These are phyloP conservation scores for Eurytoma adleriae DNA, from an alignment of 2,888 invertebrate species.

Conservation along the genomic window DNA sequence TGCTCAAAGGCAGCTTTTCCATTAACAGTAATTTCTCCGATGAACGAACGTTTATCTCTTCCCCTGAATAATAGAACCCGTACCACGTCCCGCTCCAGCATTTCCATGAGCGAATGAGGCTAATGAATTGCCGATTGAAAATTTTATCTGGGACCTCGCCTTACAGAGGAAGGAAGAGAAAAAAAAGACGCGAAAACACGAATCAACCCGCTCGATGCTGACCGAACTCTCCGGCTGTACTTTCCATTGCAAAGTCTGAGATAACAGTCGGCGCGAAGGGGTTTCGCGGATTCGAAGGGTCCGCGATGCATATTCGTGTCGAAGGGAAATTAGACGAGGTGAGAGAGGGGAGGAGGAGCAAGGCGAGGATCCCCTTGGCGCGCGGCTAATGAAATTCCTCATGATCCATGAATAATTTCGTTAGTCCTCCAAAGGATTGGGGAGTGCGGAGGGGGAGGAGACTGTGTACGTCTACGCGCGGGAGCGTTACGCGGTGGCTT, in stretches of 20 bases:
- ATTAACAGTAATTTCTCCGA: neutral
- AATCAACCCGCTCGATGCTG: neutral
- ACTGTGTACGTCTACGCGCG: neutral
- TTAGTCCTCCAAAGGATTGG: constrained; percentile 5
- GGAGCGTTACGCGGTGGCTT: neutral
- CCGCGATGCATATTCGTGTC: constrained; percentile 36
- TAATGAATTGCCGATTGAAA: constrained; percentile 5
- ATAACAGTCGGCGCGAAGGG: constrained; percentile 21
- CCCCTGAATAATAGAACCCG: neutral
- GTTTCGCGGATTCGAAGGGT: constrained; percentile 17
- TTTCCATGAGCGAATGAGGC: neutral
- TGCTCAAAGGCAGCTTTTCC: too few species aligned
- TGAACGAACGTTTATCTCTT: neutral
- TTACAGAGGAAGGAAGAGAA: too few species aligned
- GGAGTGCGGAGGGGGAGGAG: too few species aligned
- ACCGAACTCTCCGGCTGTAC: neutral
- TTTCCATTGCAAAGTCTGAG: constrained; percentile 44
- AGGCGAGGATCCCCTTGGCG: neutral
- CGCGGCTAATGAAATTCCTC: constrained; percentile 50
- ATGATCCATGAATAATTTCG: constrained; percentile 51
- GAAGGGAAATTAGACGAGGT: constrained; percentile 10
- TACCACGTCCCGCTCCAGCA: neutral
- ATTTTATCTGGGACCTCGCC: neutral
- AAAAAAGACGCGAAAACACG: too few species aligned
- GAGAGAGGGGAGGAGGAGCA: constrained; percentile 19